These are phyloP conservation scores for Thunnus maccoyii DNA, from an alignment of 2,113 vertebrate genomes.

Conservation along the genomic window DNA sequence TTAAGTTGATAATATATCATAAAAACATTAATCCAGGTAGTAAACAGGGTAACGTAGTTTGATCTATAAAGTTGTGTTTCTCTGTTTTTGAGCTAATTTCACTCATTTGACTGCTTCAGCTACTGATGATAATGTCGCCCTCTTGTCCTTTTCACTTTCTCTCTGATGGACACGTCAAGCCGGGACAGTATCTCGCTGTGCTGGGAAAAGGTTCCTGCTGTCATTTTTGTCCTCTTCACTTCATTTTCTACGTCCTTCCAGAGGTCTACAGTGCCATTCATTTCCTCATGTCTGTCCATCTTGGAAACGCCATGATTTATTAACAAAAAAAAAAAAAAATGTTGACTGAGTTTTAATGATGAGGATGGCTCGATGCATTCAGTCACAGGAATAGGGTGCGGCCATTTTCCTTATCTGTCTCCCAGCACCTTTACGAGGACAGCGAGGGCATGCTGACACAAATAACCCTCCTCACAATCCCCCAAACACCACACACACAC, in stretches of 20 bases:
- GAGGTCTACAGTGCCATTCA: conserved; percentile 9
- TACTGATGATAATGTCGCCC: conserved; percentile 12
- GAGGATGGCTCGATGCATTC: conserved; percentile 14
- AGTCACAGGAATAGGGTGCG: conserved; percentile 1
- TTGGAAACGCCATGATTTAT: background rate
- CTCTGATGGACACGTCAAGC: conserved; percentile 47
- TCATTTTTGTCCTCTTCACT: conserved; percentile 31
- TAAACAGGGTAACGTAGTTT: background rate
- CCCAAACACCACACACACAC: conserved; percentile 19
- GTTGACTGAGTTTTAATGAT: conserved; percentile 32
- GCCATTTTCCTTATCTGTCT: conserved; percentile 61
- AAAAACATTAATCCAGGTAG: background rate
- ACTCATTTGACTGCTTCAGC: conserved; percentile 9
- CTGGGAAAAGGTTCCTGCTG: conserved; percentile 38
- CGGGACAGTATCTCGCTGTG: background rate
- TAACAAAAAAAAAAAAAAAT: background rate
- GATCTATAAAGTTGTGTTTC: background rate
- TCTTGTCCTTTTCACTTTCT: conserved; percentile 15
- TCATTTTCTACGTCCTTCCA: conserved; percentile 2
- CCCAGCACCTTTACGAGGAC: conserved; percentile 53
- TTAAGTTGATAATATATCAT: conserved; percentile 38
- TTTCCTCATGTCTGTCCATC: background rate
- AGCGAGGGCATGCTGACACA: conserved; percentile 28
- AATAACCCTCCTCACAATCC: conserved; percentile 33
- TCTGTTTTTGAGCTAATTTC: background rate